phyloP scores from a whole-genome alignment of 2,888 invertebrate species.

The Microctonus hyperodae region DNA sequence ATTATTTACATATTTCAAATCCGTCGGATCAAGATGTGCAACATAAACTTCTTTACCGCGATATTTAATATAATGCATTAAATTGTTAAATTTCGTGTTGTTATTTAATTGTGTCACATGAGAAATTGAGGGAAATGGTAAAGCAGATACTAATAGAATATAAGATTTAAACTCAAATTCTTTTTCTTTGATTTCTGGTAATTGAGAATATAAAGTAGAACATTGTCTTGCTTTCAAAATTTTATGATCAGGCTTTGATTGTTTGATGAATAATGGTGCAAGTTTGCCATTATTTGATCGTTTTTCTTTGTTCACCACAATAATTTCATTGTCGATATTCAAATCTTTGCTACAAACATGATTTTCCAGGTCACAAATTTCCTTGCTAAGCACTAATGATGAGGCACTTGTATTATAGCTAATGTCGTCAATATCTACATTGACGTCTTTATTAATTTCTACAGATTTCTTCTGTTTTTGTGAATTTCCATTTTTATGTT shows the following conservation, averaged over 20 bases:
- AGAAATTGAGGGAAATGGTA: constrained; percentile 69
- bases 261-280: constrained; percentile 75
- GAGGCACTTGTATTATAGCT: not conserved
- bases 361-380: not conserved
- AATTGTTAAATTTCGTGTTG: not conserved
- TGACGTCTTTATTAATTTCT: constrained; percentile 6
- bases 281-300: constrained; percentile 50
- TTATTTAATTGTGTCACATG: constrained; percentile 69
- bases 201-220: constrained; percentile 76
- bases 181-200: constrained; percentile 71
- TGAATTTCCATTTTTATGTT: constrained; percentile 25
- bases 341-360: not conserved
- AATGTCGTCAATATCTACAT: not conserved
- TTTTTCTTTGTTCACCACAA: constrained; percentile 38
- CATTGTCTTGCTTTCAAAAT: constrained; percentile 72
- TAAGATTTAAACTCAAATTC: constrained; percentile 64
- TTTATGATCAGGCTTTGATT: constrained; percentile 67
- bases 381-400: not conserved
- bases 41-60: constrained; percentile 36
- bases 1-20: constrained; percentile 42
- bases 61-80: constrained; percentile 28
- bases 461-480: constrained; percentile 5
- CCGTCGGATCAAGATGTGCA: constrained; percentile 36
- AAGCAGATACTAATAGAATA: constrained; percentile 19
- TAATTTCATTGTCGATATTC: no score